Evolutionary conservation across 1,140 invertebrate species (phyloP).

Genomic region (Adoxophyes honmai): DNA sequence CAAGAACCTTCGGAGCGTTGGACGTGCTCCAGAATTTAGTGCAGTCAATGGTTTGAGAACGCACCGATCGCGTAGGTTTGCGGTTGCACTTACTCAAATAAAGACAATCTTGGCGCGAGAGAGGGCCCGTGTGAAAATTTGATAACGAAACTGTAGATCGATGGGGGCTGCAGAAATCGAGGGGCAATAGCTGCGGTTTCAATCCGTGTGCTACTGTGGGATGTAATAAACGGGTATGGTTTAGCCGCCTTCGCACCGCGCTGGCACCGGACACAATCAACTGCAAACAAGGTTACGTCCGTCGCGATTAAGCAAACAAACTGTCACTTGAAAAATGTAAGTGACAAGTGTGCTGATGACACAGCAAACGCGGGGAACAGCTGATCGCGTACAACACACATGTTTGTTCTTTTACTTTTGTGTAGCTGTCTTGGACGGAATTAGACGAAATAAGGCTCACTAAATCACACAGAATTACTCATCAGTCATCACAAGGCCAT

Average conservation of each 20-base stretch:
- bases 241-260: slow-evolving; percentile 39
- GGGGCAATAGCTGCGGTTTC: slow-evolving; percentile 65
- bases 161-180: slow-evolving; percentile 65
- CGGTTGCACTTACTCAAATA: slow-evolving; percentile 73
- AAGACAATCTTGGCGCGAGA: slow-evolving; percentile 67
- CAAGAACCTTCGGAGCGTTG: background rate
- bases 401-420: too few species aligned
- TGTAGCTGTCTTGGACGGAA: too few species aligned
- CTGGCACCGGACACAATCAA: background rate
- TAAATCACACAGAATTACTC: too few species aligned
- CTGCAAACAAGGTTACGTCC: slow-evolving; percentile 10
- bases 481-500: too few species aligned
- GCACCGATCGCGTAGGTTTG: slow-evolving; percentile 49
- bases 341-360: too few species aligned
- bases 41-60: slow-evolving; percentile 10
- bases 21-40: background rate
- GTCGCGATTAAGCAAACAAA: background rate
- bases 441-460: too few species aligned
- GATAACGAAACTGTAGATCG: slow-evolving; percentile 74
- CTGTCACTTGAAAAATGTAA: too few species aligned
- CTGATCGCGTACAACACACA: too few species aligned
- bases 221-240: slow-evolving; percentile 64
- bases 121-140: slow-evolving; percentile 73
- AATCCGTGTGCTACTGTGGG: slow-evolving; percentile 66
- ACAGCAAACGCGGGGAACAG: too few species aligned